Conservation (phyloP, 2,797 vertebrate genomes). For the Myripristis jacobus region DNA sequence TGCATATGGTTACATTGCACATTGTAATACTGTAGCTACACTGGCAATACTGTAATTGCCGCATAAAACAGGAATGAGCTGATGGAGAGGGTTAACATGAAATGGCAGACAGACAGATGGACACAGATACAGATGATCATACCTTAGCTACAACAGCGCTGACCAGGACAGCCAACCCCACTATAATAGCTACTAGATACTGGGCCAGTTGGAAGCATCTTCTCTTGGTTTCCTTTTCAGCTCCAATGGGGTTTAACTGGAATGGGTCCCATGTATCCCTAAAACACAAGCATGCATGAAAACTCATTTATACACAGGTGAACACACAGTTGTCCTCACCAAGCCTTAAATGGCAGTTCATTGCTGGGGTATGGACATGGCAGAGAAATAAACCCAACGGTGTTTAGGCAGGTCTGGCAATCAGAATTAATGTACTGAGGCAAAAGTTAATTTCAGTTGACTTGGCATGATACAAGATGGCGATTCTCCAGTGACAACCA, state of each 20-base stretch:
- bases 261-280: constrained; percentile 88
- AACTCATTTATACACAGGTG: background rate
- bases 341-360: too few species aligned
- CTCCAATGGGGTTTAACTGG: constrained; percentile 81
- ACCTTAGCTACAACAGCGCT: constrained; percentile 83
- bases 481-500: background rate
- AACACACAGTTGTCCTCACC: background rate
- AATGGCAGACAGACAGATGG: background rate
- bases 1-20: too few species aligned
- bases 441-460: background rate
- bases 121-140: constrained; percentile 3
- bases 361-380: too few species aligned
- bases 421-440: background rate
- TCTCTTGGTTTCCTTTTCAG: constrained; percentile 82
- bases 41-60: too few species aligned
- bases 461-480: background rate
- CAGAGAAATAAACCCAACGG: too few species aligned
- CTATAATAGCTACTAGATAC: constrained; percentile 78
- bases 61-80: too few species aligned
- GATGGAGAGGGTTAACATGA: too few species aligned
- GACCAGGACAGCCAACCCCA: constrained; percentile 80
- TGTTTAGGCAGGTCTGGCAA: too few species aligned
- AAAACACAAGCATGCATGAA: constrained; percentile 26
- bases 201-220: constrained; percentile 78
- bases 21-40: too few species aligned